Evolutionary conservation across 2,113 vertebrate genomes (phyloP).

Genomic region (Laterallus jamaicensis): DNA sequence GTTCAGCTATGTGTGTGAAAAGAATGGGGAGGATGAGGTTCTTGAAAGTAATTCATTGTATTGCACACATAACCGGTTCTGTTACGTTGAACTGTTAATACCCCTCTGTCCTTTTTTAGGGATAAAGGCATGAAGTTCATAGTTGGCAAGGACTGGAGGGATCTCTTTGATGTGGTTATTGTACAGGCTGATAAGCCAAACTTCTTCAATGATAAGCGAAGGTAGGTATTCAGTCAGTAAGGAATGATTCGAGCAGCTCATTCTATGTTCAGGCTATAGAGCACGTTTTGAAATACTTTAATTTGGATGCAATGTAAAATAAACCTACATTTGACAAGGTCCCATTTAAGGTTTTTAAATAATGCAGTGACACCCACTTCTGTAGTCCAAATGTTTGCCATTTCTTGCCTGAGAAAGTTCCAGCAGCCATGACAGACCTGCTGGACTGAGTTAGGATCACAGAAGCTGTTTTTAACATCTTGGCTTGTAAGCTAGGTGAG

Average conservation of each 20-base stretch:
- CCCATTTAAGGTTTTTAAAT: not conserved
- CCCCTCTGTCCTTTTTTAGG: constrained; percentile 68
- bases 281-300: not conserved
- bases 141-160: constrained; percentile 95
- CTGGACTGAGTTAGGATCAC: not conserved
- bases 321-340: not conserved
- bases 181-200: constrained; percentile 96
- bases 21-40: not conserved
- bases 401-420: not conserved
- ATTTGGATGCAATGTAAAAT: not conserved
- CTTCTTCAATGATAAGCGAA: constrained; percentile 96
- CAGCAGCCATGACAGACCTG: not conserved
- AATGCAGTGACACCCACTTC: not conserved
- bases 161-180: constrained; percentile 96
- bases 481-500: not conserved
- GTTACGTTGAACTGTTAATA: not conserved
- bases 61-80: not conserved
- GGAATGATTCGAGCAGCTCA: not conserved
- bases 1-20: not conserved
- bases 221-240: constrained; percentile 75
- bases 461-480: not conserved
- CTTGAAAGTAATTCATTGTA: not conserved
- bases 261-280: not conserved
- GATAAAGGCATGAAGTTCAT: constrained; percentile 96
- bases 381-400: not conserved